Conservation (phyloP, 2,888 invertebrate genomes). For the Dryadula phaetusa region DNA sequence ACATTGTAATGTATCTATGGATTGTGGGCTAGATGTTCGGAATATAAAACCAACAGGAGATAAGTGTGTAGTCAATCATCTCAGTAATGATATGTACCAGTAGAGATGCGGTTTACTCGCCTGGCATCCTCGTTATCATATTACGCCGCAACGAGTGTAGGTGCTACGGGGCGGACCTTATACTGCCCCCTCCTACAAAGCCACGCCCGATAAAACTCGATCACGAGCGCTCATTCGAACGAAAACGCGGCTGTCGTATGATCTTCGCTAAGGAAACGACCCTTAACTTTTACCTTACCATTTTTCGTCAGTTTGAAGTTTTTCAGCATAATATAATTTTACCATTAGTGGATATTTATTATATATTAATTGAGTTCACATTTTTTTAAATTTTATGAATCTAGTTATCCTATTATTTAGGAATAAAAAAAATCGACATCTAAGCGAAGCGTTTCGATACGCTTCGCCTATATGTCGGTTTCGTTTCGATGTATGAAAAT, state of each 20-base stretch:
- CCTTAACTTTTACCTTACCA: constrained; percentile 90
- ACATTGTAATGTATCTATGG: neutral
- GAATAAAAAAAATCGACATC: no score
- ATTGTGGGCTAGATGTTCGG: constrained; percentile 12
- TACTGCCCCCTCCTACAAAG: constrained; percentile 50
- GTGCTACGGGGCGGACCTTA: constrained; percentile 51
- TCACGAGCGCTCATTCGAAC: constrained; percentile 92
- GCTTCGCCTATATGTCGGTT: no score
- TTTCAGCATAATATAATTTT: neutral
- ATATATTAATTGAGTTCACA: no score
- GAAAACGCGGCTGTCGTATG: constrained; percentile 93
- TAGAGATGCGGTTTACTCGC: constrained; percentile 70
- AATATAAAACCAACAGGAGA: constrained; percentile 57
- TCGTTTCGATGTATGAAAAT: no score
- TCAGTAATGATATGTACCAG: constrained; percentile 68
- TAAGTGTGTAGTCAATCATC: constrained; percentile 78
- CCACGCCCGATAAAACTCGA: constrained; percentile 45
- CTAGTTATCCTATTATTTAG: no score
- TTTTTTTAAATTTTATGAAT: no score
- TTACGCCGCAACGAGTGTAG: constrained; percentile 53
- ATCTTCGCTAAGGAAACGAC: constrained; percentile 98
- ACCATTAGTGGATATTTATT: no score
- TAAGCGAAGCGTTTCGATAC: no score
- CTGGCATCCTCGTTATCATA: constrained; percentile 81
- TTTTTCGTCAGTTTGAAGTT: neutral